Base-by-base conservation (phyloP, 2,113 vertebrate genomes). In the Lanius collurio region DNA sequence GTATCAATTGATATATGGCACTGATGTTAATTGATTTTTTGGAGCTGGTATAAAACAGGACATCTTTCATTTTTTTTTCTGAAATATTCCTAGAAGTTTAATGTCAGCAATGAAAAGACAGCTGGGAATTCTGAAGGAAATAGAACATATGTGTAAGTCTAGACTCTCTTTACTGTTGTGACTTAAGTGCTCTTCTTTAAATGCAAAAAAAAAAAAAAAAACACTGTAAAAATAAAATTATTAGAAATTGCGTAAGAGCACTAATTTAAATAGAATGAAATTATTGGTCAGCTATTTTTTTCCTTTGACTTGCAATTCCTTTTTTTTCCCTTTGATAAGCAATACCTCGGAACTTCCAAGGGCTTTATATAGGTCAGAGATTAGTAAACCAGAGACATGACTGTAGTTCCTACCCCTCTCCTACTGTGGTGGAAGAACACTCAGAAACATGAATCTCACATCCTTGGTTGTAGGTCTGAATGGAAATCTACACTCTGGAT, bases 231-330 rank as follows among this genome's bases (percentile, higher is more conserved):
- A 93, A 67, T 23, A n/a, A 60, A 47, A 44, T 26, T 20, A 62
- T 22, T 23, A 16, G 2, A 39, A 69, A 27, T 44, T 78, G 7
- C 2, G 13, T 28, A 64, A 35, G 3, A 49, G 3, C 28, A 53
- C 2, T 65, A 39, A 57, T 17, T 65, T 52, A 63, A 84, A 74
- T 17, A 33, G 2, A 65, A n/a, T 41, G 1, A 70, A 73, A 65
- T 69, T 65, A 20, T 7, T 41, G 9, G 2, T 42, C 3, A 0
- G 0, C 1, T 57, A 1, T 17, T 55, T 37, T 46, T 53, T 55
- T 13, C 2, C 15, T 75, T 56, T 59, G 8, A 37, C 5, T 24
- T 53, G 7, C 6, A 81, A 60, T 5, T 27, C 21, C n/a, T 17
- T 37, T 37, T 59, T 37, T 35, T 16, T 23, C 23, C 10, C 15